Percentiles rank a stretch among this genome's conserved stretches.
Evolutionary conservation across 2,113 vertebrate genomes (phyloP).

Genomic region (Orientallactaga bullata): DNA sequence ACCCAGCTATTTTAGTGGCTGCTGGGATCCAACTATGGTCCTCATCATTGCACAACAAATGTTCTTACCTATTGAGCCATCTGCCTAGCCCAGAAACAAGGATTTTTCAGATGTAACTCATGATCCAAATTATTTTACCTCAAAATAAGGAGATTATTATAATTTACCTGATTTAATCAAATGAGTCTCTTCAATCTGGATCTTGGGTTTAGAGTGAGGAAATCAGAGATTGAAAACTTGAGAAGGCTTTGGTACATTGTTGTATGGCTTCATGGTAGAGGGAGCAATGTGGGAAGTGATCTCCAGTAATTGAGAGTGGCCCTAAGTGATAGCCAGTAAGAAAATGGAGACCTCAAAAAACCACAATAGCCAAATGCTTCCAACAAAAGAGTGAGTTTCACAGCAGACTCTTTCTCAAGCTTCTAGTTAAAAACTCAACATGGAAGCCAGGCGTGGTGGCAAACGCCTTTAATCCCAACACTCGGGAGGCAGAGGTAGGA

Average conservation of each 20-base stretch:
- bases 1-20: no score
- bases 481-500: no score
- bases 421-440: neutral
- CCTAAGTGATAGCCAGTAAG: neutral
- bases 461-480: no score
- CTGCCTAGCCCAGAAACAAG: no score
- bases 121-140: neutral
- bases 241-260: neutral
- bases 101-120: conserved; percentile 20
- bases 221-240: neutral
- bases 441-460: no score
- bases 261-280: neutral
- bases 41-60: no score
- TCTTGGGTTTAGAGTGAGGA: neutral
- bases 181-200: neutral
- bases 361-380: neutral
- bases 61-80: no score
- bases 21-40: no score
- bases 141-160: neutral
- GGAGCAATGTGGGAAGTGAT: neutral
- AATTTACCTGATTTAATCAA: neutral
- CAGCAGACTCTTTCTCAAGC: neutral
- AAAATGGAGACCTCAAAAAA: neutral
- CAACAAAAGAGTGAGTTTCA: no score
- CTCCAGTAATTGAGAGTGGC: neutral